Evolutionary conservation across 2,888 invertebrate genomes (phyloP), one percentile per base, ranked within the genome.

Genomic region (Drosophila diplacantha): DNA sequence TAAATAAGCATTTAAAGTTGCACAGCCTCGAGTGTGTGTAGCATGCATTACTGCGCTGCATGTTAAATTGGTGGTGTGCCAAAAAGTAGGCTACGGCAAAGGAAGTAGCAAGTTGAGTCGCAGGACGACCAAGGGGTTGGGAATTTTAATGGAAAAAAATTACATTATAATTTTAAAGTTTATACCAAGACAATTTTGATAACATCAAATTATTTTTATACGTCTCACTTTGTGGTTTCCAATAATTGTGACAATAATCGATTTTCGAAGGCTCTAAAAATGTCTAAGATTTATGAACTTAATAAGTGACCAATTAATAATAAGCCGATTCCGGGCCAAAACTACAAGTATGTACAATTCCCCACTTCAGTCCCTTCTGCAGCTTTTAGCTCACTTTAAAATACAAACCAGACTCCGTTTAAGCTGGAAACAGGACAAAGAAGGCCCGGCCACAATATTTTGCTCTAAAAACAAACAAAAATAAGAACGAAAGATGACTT

Each of bases 1-100:
- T 80, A 80, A 83, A 83, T 83, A 83, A 80, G 81, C 76, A 80
- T 80, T 80, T 83, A 83, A 80, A 80, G 71, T 83, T 79, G 55
- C 51, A 51, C 41, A 37, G 56, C 50, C 54, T 41, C 56, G 51
- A 56, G 18, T 31, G 47, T 34, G 53, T 53, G 53, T 34, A 47
- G 44, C 51, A 50, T 66, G 67, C 66, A 63, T 68, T 68, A 59
- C 69, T 55, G 59, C 49, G 60, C 64, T 72, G 75, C 69, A 83
- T 77, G 77, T 77, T 69, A 77, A 82, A 81, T 78, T 73, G 81
- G 74, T 81, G 71, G 67, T 59, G 74, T 64, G 78, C 72, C 75
- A 38, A 80, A 82, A 77, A 82, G 77, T 72, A 69, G 61, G 77
- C 77, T 69, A 74, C 64, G 63, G 62, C 64, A 67, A 64, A 68